phyloP scores from a whole-genome alignment of 2,113 vertebrate species.

The Pterocles orientalis region DNA sequence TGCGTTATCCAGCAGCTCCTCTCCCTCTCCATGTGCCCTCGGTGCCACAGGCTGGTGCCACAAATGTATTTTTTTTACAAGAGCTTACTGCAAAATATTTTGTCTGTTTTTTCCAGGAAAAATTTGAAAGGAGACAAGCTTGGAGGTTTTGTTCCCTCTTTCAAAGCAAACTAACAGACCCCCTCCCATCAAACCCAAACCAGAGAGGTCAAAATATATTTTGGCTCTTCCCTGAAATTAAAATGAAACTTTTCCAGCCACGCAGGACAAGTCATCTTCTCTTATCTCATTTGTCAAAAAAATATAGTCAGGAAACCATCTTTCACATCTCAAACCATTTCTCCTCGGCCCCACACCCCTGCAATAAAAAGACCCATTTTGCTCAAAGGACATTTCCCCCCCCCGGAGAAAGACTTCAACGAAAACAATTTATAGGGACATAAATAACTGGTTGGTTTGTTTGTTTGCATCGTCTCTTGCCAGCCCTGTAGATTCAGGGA shows the following conservation, averaged over 20 bases:
- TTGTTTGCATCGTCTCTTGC: neutral
- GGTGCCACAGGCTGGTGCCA: neutral
- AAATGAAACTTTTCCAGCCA: neutral
- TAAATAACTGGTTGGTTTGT: neutral
- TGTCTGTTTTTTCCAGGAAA: neutral
- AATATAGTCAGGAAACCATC: neutral
- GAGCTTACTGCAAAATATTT: neutral
- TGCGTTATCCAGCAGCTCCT: neutral
- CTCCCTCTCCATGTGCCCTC: neutral
- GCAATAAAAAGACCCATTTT: neutral
- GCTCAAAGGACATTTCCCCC: neutral
- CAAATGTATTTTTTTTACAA: neutral
- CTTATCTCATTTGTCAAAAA: neutral
- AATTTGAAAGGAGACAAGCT: neutral
- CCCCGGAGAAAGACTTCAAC: neutral
- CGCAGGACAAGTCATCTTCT: neutral
- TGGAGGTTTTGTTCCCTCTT: neutral
- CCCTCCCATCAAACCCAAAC: neutral
- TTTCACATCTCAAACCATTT: neutral
- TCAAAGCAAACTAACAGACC: neutral
- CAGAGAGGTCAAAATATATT: neutral
- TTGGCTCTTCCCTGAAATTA: neutral
- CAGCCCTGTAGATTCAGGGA: neutral
- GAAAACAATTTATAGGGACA: neutral
- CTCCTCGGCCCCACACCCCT: no score